Evolutionary conservation across 2,797 vertebrate species (phyloP).

Genomic region (Lepus oiostolus): DNA sequence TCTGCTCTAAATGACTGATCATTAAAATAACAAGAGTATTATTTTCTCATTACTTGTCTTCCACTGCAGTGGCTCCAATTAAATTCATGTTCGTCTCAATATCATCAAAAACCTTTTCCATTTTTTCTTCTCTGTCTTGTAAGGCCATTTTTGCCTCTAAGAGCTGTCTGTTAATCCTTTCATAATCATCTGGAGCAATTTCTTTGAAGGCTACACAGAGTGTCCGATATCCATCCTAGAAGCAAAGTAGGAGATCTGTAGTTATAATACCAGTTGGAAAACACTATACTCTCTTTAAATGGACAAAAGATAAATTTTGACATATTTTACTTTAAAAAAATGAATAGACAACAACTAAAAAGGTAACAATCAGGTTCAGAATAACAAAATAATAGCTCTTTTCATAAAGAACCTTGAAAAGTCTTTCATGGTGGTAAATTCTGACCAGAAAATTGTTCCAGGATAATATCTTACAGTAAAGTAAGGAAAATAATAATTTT

Average conservation of each 20-base stretch:
- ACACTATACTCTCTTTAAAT: neutral
- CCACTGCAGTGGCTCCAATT: conserved; percentile 98
- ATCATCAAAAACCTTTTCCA: conserved; percentile 95
- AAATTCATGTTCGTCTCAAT: conserved; percentile 96
- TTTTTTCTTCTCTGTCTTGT: conserved; percentile 96
- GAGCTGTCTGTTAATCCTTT: conserved; percentile 91
- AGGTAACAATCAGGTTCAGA: conserved; percentile 40
- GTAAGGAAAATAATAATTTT: conserved; percentile 24
- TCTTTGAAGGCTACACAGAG: conserved; percentile 97
- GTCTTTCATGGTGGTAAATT: conserved; percentile 29
- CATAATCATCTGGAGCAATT: conserved; percentile 92
- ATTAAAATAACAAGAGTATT: conserved; percentile 66
- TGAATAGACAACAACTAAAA: conserved; percentile 41
- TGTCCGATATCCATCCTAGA: conserved; percentile 96
- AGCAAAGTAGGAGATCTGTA: conserved; percentile 65
- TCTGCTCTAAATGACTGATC: conserved; percentile 27
- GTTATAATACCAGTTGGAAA: conserved; percentile 50
- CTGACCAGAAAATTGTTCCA: conserved; percentile 24
- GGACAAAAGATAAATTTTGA: conserved; percentile 57
- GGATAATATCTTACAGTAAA: conserved; percentile 48
- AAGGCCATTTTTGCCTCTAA: conserved; percentile 94
- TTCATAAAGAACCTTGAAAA: conserved; percentile 45
- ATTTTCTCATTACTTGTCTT: conserved; percentile 93
- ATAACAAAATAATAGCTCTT: conserved; percentile 53
- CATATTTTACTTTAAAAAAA: conserved; percentile 21